Evolutionary conservation across 37 sponge, comb jelly and placozoan genomes (phyloP), one percentile per base, ranked within the genome.

Genomic region (Chondrosia reniformis): DNA sequence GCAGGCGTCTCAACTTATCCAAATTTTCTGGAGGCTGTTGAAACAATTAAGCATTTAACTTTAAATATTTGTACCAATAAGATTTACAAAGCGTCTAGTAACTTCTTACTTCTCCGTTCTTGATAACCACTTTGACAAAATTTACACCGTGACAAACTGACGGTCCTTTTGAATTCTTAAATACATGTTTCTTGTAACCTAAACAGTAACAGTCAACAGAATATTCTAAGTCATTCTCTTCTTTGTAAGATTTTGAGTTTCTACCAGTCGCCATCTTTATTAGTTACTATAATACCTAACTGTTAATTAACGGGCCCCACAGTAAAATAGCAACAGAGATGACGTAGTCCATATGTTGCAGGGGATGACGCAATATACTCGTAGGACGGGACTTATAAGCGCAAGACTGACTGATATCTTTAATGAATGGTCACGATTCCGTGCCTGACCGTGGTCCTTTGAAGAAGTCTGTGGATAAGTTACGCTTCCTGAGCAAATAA

Each of bases 71-170:
- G 15, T 10, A 49, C 15, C 52, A 49, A 15, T 15, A 49, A 49
- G 15, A 49, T 49, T 15, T 49, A 49, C 15, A 49, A 49, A 49
- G 52, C 15, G 27, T 56, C 58, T 28, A 12, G 12, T 17, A 49
- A 17, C 54, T 56, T 28, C 72, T 34, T 37, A 69, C 72, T 40
- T 69, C 72, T 1, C 72, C 72, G 2, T 40, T 69, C 19, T 69
- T 69, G 41, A 69, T 34, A 8, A 44, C 42, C 41, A 69, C 72
- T 69, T 40, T 69, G 19, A 69, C 72, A 6, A 69, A 69, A 44
- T 69, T 69, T 41, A 69, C 43, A 17, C 72, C 72, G 9, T 69
- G 41, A 39, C 72, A 69, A 21, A 69, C 43, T 0, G 21, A 34
- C n/a, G 42, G 43, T 34, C 72, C 41, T 39, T 22, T 13, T 6